phyloP scores from a whole-genome alignment of 2,888 invertebrate genomes.

The Ischnus inquisitorius region DNA sequence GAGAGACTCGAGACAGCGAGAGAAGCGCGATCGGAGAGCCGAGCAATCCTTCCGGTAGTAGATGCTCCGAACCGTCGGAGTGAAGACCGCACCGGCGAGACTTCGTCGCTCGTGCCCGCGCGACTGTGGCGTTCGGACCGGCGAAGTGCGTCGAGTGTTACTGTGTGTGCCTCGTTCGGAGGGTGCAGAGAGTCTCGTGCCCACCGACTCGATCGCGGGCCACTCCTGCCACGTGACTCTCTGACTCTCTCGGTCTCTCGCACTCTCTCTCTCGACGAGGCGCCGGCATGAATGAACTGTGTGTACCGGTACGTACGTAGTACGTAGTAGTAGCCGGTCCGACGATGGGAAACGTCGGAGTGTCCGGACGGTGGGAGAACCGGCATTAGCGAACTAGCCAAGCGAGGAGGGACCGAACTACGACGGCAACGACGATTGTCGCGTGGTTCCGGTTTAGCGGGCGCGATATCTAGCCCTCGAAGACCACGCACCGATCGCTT shows the following conservation, averaged over 20 bases:
- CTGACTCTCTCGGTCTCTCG: no score
- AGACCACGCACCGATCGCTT: no score
- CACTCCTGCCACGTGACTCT: constrained; percentile 66
- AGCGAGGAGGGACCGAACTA: not conserved
- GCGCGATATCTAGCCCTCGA: not conserved
- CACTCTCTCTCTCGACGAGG: constrained; percentile 53
- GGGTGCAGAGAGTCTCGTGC: constrained; percentile 51
- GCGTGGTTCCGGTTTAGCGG: not conserved
- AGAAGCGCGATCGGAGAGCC: constrained; percentile 50
- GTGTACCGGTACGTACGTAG: constrained; percentile 45
- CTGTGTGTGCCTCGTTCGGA: constrained; percentile 26
- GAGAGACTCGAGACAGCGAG: constrained; percentile 30
- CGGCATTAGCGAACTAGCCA: constrained; percentile 9
- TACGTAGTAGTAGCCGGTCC: constrained; percentile 21
- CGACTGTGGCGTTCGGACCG: constrained; percentile 40
- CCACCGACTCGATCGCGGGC: constrained; percentile 50
- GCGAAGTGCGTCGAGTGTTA: constrained; percentile 62
- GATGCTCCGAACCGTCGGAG: constrained; percentile 66
- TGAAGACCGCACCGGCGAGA: constrained; percentile 60
- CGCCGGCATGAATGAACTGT: constrained; percentile 69
- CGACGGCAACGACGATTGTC: constrained; percentile 11
- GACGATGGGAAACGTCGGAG: constrained; percentile 24
- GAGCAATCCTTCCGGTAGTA: constrained; percentile 54
- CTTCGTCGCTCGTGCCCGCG: constrained; percentile 45
- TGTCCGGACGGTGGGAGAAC: not conserved